Percentiles rank a stretch among this genome's conserved stretches.
Conservation (phyloP, 2,888 invertebrate genomes). For the Rugalucina vietnamica region DNA sequence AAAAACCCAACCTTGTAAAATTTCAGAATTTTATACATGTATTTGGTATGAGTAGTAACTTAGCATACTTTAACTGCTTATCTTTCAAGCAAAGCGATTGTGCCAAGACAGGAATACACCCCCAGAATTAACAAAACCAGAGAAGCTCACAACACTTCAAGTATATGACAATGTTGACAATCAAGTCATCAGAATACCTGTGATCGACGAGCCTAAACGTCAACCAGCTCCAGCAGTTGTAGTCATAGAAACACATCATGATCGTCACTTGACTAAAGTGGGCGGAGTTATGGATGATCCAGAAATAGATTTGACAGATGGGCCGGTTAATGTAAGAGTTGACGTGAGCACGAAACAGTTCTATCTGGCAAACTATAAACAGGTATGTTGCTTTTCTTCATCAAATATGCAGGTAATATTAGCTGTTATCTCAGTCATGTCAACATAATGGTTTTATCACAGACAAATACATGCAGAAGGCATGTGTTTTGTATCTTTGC, state of each 20-base stretch:
- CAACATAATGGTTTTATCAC: no score
- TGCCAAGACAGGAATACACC: conserved; percentile 43
- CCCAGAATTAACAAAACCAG: conserved; percentile 22
- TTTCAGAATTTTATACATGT: no score
- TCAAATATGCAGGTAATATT: no score
- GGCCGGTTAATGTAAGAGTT: conserved; percentile 75
- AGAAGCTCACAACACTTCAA: conserved; percentile 18
- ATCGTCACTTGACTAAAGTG: not conserved
- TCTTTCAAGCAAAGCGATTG: conserved; percentile 24
- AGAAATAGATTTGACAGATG: conserved; percentile 75
- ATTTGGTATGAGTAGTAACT: no score
- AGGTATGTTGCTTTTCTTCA: conserved; percentile 64
- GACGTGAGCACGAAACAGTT: conserved; percentile 74
- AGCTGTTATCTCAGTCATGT: no score
- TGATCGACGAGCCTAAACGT: conserved; percentile 39
- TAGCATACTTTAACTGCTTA: no score
- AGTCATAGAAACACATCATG: conserved; percentile 44
- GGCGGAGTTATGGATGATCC: conserved; percentile 68
- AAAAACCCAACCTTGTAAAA: no score
- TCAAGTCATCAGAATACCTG: conserved; percentile 35
- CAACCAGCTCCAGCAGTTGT: conserved; percentile 44
- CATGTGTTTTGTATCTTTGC: not conserved
- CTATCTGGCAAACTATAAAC: conserved; percentile 70
- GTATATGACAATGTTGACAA: conserved; percentile 18
- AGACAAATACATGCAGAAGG: not conserved